Conservation (phyloP, 1,140 invertebrate species). For the Pemphigus obesinymphae region DNA sequence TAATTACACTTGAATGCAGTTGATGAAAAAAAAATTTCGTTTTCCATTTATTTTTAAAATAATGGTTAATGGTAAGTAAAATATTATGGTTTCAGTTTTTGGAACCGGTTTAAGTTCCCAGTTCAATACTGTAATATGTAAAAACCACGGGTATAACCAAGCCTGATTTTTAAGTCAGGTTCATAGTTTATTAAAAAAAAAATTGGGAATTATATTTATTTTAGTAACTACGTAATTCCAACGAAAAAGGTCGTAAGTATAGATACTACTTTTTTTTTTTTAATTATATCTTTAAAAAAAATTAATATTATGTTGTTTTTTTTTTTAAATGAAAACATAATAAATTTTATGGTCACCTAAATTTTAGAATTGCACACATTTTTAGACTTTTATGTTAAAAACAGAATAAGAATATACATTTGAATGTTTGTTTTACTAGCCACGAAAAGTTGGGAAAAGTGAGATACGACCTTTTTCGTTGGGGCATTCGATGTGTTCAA, state of each 20-base stretch:
- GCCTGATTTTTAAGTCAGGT: too few species aligned
- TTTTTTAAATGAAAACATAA: background rate
- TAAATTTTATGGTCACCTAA: background rate
- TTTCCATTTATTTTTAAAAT: too few species aligned
- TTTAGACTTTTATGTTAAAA: background rate
- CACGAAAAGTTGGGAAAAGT: too few species aligned
- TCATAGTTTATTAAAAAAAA: background rate
- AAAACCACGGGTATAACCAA: too few species aligned
- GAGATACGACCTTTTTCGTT: background rate
- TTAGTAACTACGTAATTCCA: background rate
- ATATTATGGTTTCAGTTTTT: too few species aligned
- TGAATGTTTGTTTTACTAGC: background rate
- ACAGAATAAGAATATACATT: background rate
- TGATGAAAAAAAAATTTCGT: too few species aligned
- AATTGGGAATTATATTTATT: background rate
- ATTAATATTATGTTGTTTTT: background rate
- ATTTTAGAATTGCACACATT: background rate
- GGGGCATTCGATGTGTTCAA: background rate
- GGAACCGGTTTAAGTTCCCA: too few species aligned
- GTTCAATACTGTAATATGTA: too few species aligned
- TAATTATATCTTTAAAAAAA: background rate
- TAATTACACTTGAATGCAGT: too few species aligned
- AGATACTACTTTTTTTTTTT: background rate
- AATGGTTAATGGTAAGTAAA: too few species aligned
- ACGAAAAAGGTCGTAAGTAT: background rate